Percentiles rank a stretch among this genome's conserved stretches.
phyloP scores from a whole-genome alignment of 2,797 vertebrate species.

The Sebastes matsubarae region DNA sequence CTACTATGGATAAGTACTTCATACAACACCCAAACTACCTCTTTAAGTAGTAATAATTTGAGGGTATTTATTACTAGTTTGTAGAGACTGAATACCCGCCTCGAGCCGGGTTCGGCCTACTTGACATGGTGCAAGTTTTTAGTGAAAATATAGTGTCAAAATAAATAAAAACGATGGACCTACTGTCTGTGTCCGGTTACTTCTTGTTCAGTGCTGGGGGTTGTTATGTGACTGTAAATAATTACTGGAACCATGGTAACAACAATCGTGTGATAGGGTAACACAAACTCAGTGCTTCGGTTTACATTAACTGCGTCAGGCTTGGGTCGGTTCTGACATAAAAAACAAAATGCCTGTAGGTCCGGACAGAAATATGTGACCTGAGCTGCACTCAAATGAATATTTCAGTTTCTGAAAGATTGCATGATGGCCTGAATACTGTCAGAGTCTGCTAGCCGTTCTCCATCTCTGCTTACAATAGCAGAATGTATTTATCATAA shows the following conservation, averaged over 20 bases:
- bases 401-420: background rate
- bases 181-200: background rate
- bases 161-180: background rate
- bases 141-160: background rate
- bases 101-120: background rate
- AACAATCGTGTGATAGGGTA: background rate
- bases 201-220: background rate
- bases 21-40: no score
- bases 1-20: no score
- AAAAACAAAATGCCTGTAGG: no score
- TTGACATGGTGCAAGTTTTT: background rate
- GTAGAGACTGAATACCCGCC: background rate
- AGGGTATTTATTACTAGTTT: background rate
- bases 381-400: background rate
- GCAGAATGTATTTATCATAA: constrained; percentile 41
- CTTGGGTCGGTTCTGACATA: background rate
- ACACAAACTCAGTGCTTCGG: background rate
- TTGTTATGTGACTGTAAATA: background rate
- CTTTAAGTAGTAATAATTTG: background rate
- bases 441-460: background rate
- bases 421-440: background rate
- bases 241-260: background rate
- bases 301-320: background rate
- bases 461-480: constrained; percentile 5
- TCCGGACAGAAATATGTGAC: background rate